Evolutionary conservation across 2,888 invertebrate species (phyloP).

Genomic region (Drosophila mimetica): DNA sequence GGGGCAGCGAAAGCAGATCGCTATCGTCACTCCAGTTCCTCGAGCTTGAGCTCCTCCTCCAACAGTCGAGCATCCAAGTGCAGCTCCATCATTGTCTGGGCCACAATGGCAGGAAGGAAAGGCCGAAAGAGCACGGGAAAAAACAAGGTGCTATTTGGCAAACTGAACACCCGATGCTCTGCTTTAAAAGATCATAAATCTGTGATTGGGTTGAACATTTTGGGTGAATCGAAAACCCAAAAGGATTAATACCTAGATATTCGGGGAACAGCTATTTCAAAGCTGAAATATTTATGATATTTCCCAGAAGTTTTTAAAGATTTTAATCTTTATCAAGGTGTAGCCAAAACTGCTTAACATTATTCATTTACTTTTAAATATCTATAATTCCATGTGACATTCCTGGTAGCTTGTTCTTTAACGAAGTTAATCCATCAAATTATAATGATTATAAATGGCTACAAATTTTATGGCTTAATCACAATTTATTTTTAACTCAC

Average conservation of each 20-base stretch:
- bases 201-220: not conserved
- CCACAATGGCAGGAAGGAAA: constrained; percentile 71
- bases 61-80: constrained; percentile 22
- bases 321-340: not conserved
- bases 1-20: constrained; percentile 56
- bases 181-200: not conserved
- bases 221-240: not conserved
- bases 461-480: not conserved
- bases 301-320: not conserved
- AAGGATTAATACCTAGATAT: not conserved
- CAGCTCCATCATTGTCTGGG: constrained; percentile 38
- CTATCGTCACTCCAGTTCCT: constrained; percentile 30
- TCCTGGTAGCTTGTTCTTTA: not conserved
- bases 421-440: not conserved
- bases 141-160: constrained; percentile 4
- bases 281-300: too few relatives aligned
- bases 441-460: not conserved
- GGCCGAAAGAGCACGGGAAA: constrained; percentile 11
- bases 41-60: constrained; percentile 26
- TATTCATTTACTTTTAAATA: not conserved
- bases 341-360: not conserved
- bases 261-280: not conserved
- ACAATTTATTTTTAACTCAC: not conserved
- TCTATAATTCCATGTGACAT: not conserved
- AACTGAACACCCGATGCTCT: constrained; percentile 29